Percentiles rank a stretch among this genome's conserved stretches.
These are phyloP conservation scores for Arnoldichthys spilopterus DNA, from an alignment of 2,797 vertebrate genomes.

Conservation along the genomic window DNA sequence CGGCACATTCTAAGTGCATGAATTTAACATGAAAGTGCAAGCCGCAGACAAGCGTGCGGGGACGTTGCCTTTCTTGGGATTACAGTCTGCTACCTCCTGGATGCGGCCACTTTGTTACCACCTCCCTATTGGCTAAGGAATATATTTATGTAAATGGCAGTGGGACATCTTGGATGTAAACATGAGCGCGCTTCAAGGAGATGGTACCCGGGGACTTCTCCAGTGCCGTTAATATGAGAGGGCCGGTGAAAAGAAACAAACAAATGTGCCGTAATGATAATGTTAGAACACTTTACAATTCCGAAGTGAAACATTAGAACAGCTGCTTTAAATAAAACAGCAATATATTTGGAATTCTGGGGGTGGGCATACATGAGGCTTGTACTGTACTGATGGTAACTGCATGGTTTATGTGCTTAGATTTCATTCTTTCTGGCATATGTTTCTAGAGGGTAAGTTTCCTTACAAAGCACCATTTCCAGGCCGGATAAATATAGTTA, in stretches of 20 bases:
- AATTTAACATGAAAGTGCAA: slow-evolving; percentile 71
- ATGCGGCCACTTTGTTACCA: slow-evolving; percentile 70
- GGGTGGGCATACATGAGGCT: background rate
- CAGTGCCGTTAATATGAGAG: slow-evolving; percentile 63
- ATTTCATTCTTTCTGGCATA: slow-evolving; percentile 1
- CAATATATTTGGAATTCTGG: slow-evolving; percentile 63
- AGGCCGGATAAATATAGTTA: background rate
- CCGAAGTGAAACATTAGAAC: slow-evolving; percentile 66
- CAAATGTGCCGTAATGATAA: slow-evolving; percentile 62
- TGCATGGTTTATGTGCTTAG: slow-evolving; percentile 25
- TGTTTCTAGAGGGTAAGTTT: background rate
- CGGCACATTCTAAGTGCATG: slow-evolving; percentile 57
- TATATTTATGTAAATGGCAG: slow-evolving; percentile 71
- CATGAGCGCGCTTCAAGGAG: slow-evolving; percentile 63
- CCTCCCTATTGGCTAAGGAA: slow-evolving; percentile 60
- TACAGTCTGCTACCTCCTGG: slow-evolving; percentile 62
- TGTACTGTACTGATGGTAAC: slow-evolving; percentile 42
- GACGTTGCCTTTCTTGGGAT: slow-evolving; percentile 63
- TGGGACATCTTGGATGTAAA: slow-evolving; percentile 59
- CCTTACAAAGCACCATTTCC: background rate
- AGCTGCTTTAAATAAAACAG: slow-evolving; percentile 65
- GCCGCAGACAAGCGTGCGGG: slow-evolving; percentile 52
- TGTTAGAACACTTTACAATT: slow-evolving; percentile 64
- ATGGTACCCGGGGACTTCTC: slow-evolving; percentile 62
- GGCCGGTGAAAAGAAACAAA: slow-evolving; percentile 64